Base-by-base conservation (phyloP, 1,140 invertebrate genomes). In the Vanessa atalanta region DNA sequence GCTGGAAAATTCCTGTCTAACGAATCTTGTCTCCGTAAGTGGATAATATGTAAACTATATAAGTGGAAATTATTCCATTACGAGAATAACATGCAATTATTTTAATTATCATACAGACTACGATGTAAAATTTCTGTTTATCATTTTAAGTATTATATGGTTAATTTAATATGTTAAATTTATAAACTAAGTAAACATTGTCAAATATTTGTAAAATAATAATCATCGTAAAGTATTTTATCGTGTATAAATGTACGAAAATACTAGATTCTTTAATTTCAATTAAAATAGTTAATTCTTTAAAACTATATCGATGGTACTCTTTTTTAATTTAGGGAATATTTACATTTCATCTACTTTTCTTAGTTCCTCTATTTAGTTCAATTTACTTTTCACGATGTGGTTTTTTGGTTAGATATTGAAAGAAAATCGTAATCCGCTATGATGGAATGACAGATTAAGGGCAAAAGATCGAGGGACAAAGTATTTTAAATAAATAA, bases 381-480 rank as follows among this genome's bases (percentile, higher is more conserved):
- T 48, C 3, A 48, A 48, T 48, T 15, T 48, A 48, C 47, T 48
- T 48, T 13, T 1, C 7, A 13, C 26, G 26, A 31, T 31, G 0
- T 31, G 26, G 26, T 31, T 31, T 31, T 31, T 31, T n/a, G 26
- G 2, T 31, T 6, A 31, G 26, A 31, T 31, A 20, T 55, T 6
- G 2, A 0, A 23, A 9, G 15, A 20, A 11, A 9, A 20, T 15
- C 51, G 16, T 6, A 15, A 12, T 14, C 5, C 15, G 9, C 31
- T 68, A 31, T 20, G 31, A 53, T 53, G 66, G 53, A 47, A 60
- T 4, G 43, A 26, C 66, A 43, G 63, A 55, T 72, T 60, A 66
- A 72, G 50, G 64, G 20, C 53, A 51, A 66, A 72, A 60, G 64
- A 64, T 72, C 48, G 64, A 72, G 20, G 48, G 26, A 53, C 43